A percentile compares a stretch with the other conserved stretches of the same genome.
Conservation (phyloP, 2,113 vertebrate species). For the Nerophis ophidion region DNA sequence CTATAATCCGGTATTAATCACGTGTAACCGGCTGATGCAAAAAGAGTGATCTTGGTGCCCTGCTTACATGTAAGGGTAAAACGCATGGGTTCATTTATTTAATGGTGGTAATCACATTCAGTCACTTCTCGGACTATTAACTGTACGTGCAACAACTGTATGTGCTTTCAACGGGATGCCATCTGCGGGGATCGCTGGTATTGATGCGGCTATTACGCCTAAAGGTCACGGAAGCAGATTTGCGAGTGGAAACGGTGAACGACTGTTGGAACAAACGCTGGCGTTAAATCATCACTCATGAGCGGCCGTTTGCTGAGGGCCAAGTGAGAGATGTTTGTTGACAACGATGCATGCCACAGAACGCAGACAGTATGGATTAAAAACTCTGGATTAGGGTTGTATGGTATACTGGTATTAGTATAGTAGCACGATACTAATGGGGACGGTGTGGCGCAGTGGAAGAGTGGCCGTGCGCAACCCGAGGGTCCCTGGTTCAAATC, state of each 20-base stretch:
- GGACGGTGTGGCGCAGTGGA: too few relatives aligned
- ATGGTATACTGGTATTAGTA: too few relatives aligned
- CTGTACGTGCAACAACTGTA: not conserved
- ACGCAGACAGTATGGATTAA: constrained; percentile 46
- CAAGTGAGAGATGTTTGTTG: constrained; percentile 41
- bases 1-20: constrained; percentile 25
- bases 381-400: constrained; percentile 10
- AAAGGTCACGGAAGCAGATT: too few relatives aligned
- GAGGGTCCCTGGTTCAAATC: too few relatives aligned
- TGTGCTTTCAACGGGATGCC: not conserved
- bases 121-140: not conserved
- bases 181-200: too few relatives aligned
- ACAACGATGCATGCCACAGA: constrained; percentile 26
- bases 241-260: too few relatives aligned
- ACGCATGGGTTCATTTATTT: constrained; percentile 6
- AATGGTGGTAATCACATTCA: constrained; percentile 8
- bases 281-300: constrained; percentile 43
- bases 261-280: constrained; percentile 39
- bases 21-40: constrained; percentile 19
- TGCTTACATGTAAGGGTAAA: not conserved
- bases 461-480: too few relatives aligned
- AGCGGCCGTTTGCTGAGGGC: constrained; percentile 28
- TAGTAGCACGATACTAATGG: too few relatives aligned
- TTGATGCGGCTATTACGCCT: too few relatives aligned
- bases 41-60: constrained; percentile 26